Percentiles rank a stretch among this genome's conserved stretches.
Conservation (phyloP, 1,140 invertebrate species). For the Chlorops oryzae region DNA sequence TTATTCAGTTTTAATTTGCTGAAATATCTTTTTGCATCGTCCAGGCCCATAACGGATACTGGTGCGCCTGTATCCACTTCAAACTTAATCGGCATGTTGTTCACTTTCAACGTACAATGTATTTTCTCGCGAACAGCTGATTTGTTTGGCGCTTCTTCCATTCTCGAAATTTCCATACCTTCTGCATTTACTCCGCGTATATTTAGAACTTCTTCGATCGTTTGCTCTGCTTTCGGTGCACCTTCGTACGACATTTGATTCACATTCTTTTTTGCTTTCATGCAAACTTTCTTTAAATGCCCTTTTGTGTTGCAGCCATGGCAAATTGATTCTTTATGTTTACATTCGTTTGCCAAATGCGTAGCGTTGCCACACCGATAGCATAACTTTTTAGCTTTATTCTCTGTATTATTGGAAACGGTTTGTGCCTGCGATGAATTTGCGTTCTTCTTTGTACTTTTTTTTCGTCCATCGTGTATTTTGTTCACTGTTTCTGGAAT, state of each 20-base stretch:
- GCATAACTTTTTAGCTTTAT: neutral
- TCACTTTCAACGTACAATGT: slow-evolving; percentile 2
- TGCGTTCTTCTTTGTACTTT: neutral
- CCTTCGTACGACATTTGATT: neutral
- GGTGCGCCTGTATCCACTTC: slow-evolving; percentile 6
- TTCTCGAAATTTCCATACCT: too few species aligned
- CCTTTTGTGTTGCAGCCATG: slow-evolving; percentile 7
- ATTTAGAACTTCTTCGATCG: slow-evolving; percentile 9
- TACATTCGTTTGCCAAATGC: slow-evolving; percentile 3
- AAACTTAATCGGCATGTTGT: neutral
- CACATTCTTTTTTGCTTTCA: slow-evolving; percentile 5
- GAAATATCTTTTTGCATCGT: slow-evolving; percentile 7
- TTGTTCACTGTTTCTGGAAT: slow-evolving; percentile 1
- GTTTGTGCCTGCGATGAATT: neutral
- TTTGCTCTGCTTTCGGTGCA: neutral
- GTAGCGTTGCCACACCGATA: slow-evolving; percentile 3
- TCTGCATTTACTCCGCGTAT: neutral
- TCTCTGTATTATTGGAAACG: too few species aligned
- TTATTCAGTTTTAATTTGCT: neutral
- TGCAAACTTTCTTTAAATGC: slow-evolving; percentile 11
- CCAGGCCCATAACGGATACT: slow-evolving; percentile 5
- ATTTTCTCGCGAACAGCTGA: neutral
- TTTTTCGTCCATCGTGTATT: neutral
- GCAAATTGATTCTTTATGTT: slow-evolving; percentile 1
- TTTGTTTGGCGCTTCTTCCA: too few species aligned